Percentiles rank a stretch among this genome's conserved stretches.
phyloP scores from a whole-genome alignment of 2,797 vertebrate genomes.

The Sebastes diaconus region DNA sequence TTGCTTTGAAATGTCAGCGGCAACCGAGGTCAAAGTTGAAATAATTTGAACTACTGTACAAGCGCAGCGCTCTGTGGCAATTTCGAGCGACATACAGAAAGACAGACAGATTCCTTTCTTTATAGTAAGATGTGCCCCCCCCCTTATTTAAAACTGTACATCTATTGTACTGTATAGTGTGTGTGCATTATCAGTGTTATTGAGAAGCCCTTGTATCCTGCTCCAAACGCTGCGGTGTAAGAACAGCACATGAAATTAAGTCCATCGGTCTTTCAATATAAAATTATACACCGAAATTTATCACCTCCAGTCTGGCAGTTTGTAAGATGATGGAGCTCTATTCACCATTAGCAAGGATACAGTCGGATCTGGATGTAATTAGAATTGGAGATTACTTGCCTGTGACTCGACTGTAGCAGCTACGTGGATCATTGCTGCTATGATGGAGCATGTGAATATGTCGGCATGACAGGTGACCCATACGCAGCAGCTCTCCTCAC shows the following conservation, averaged over 20 bases:
- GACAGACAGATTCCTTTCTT: not conserved
- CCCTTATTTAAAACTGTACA: not conserved
- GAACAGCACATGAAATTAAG: conserved; percentile 30
- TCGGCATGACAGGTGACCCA: conserved; percentile 68
- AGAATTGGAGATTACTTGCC: conserved; percentile 66
- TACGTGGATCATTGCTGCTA: conserved; percentile 47
- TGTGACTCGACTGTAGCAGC: conserved; percentile 50
- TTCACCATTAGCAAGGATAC: conserved; percentile 41
- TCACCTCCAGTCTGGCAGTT: conserved; percentile 24
- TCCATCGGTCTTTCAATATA: conserved; percentile 28
- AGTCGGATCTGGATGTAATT: conserved; percentile 58
- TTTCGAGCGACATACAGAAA: not conserved
- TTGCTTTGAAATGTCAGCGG: no score
- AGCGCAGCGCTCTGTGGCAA: not conserved
- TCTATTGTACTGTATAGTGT: not conserved
- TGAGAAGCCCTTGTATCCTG: not conserved
- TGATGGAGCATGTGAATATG: conserved; percentile 63
- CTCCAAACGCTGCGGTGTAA: not conserved
- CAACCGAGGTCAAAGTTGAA: no score
- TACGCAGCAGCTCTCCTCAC: conserved; percentile 35
- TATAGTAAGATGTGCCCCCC: not conserved
- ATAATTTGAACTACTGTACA: no score
- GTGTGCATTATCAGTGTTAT: not conserved
- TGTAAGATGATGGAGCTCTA: conserved; percentile 41
- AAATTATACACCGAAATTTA: conserved; percentile 25